Base-by-base conservation (phyloP, 2,113 vertebrate genomes). In the Syngnathoides biaculeatus region DNA sequence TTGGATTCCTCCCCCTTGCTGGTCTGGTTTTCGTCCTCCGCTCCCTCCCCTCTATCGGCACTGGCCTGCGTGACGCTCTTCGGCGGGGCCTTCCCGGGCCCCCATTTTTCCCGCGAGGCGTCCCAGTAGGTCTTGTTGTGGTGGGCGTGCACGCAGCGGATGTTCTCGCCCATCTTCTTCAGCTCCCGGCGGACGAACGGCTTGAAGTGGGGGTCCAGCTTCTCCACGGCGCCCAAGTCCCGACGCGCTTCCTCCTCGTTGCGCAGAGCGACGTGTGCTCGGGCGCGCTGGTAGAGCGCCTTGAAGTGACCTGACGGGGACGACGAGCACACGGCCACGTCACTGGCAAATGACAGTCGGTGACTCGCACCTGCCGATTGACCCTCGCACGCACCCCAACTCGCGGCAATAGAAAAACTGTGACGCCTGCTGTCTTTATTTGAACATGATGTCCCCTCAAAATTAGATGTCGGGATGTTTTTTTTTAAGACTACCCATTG, bases 91-190 rank as follows among this genome's bases (percentile, higher is more conserved):
- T 65, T 74, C 13, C 5, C 71, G 6, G 76, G 71, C 13, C 77
- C 82, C 90, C 86, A 90, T 64, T 82, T 92, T 53, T 90, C 90
- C 72, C 77, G 72, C 0, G 68, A 82, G 24, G 61, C 74, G 3
- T 90, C 89, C 85, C 86, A 85, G 86, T 94, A 95, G 58, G 88
- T 93, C 69, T 93, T 94, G 8, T 90, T 89, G 43, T 94, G 89
- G 19, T 67, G 63, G 78, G 87, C 61, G 0, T 92, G 86, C 42
- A 87, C 87, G 57, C 27, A 50, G 60, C 93, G 91, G 53, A 94
- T 68, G 48, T 77, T 85, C 78, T 94, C 90, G 0, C 88, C 87
- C 58, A 94, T 73, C 55, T 85, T 92, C 67, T 84, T 93, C 74
- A 95, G 81, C 67, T 95, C 91, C 78, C 87, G 90, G 1, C 79